Evolutionary conservation across 2,797 vertebrate species (phyloP), one percentile per base, ranked within the genome.

Genomic region (Gymnothorax javanicus): DNA sequence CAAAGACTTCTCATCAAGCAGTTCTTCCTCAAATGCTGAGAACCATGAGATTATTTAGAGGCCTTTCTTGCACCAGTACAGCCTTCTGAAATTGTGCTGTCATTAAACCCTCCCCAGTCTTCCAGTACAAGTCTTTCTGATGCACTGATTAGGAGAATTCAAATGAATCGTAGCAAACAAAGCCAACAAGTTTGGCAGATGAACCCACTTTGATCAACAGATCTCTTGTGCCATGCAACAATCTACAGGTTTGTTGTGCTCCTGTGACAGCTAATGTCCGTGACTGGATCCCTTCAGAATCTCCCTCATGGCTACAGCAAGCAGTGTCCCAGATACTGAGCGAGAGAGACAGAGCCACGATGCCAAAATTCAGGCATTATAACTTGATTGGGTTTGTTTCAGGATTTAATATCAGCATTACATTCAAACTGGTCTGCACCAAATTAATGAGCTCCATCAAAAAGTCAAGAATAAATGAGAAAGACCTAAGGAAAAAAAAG

Each of bases 391-490:
- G 33, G 85, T 57, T 67, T 59, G 85, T 25, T 71, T 54, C 64
- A 67, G 27, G 50, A 69, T 33, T 52, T 77, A 85, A 85, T 15
- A 57, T 20, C 33, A 23, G 43, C 52, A 79, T 58, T 58, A 7
- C 67, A 54, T 54, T 43, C 50, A 85, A 85, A 85, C 69, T 12
- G 64, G 50, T 71, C n/a, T 60, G 59, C 82, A 25, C 23, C 58
- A 82, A 79, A 81, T 81, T 62, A 81, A 82, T 81, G 75, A 67
- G 59, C 69, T 84, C 69, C 83, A 60, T 60, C 57, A 75, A n/a
- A 87, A 57, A 59, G 54, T 67, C 15, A 50, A 87, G 64, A 71
- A 83, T 27, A 59, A 86, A 75, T 13, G 17, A 20, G 57, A 85
- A 85, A 59, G 23, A 43, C 54, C 69, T 87, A 23, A 43, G 57